Evolutionary conservation across 2,113 vertebrate genomes (phyloP), one percentile per base, ranked within the genome.

Genomic region (Gila orcuttii): DNA sequence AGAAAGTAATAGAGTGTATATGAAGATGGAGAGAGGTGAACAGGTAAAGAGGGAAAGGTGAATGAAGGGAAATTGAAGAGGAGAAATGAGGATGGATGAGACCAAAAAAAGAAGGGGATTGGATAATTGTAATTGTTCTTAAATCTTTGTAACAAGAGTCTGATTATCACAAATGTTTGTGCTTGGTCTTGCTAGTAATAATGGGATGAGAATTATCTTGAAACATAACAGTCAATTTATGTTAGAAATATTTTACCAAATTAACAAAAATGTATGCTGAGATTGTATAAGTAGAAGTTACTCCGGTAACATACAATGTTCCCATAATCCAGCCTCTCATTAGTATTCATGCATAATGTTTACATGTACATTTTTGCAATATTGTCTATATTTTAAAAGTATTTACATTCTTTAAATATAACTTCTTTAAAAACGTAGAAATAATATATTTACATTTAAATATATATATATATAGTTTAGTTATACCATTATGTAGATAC

Each of bases 21-120:
- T 69, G 66, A 80, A 80, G 81, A 60, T 52, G 25, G 84, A 71
- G 60, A 71, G 76, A 78, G 76, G 21, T 39, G 57, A 50, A 42
- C 15, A 13, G 52, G 25, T 59, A 59, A 15, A 60, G 69, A 31
- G 83, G 23, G 71, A 60, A 71, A 59, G 69, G 59, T 60, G 50
- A 83, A 55, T 73, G 31, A 25, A 83, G 33, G 62, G 55, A 84
- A 84, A 69, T 66, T 66, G 62, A 85, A 42, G 55, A 31, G 42
- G n/a, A 36, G 25, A 52, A 25, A 84, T 60, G 25, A 17, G 55
- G 55, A 62, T n/a, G 36, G 36, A 64, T 45, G 73, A 33, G 69
- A 82, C 1, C 13, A 25, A 6, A 52, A 13, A 64, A 42, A 39
- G 28, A 52, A 77, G 79, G 0, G 11, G 45, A 82, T 52, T 77